Evolutionary conservation across 2,113 vertebrate genomes (phyloP).

Genomic region (Hippocampus abdominalis): DNA sequence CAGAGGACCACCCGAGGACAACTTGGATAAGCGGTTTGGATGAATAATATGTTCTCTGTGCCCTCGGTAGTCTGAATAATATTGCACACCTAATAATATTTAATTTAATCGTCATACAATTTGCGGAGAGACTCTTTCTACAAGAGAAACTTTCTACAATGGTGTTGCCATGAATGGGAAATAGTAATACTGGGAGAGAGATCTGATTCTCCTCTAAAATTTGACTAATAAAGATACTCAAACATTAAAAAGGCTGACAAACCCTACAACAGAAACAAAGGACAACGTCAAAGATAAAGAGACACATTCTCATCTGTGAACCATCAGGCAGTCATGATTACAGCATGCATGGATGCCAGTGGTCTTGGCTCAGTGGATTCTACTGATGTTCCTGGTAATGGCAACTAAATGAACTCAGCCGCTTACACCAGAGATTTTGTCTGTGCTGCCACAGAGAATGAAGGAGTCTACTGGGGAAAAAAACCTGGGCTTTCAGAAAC

Average conservation of each 20-base stretch:
- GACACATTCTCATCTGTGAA: slow-evolving; percentile 33
- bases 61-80: too few relatives aligned
- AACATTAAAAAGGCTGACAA: background rate
- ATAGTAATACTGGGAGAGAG: background rate
- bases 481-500: slow-evolving; percentile 5
- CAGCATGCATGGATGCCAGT: slow-evolving; percentile 40
- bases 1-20: too few relatives aligned
- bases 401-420: slow-evolving; percentile 56
- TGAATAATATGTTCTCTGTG: too few relatives aligned
- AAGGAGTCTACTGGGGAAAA: slow-evolving; percentile 31
- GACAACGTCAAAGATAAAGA: background rate
- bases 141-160: background rate
- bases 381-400: slow-evolving; percentile 53
- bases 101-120: background rate
- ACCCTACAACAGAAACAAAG: slow-evolving; percentile 9
- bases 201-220: background rate
- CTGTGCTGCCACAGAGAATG: slow-evolving; percentile 54
- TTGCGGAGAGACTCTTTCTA: background rate
- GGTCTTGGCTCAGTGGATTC: slow-evolving; percentile 38
- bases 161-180: background rate
- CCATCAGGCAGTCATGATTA: slow-evolving; percentile 27
- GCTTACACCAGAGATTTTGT: slow-evolving; percentile 47
- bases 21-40: too few relatives aligned
- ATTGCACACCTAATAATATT: background rate
- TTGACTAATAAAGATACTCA: background rate